Evolutionary conservation across 1,140 invertebrate species (phyloP), one percentile per base, ranked within the genome.

Genomic region (Aplysia californica): DNA sequence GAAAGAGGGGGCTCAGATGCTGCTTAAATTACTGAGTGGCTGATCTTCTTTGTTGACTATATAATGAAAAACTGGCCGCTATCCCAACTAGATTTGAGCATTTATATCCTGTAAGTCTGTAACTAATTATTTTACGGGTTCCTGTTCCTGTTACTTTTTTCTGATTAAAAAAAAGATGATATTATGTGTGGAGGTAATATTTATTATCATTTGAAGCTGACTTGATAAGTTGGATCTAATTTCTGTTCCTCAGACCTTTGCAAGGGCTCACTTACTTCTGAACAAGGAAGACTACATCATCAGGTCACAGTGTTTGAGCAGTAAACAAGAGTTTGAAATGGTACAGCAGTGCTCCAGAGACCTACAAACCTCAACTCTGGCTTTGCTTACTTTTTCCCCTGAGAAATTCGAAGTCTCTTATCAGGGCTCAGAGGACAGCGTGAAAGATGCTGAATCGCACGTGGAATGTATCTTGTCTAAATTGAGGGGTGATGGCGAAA

Each of bases 271-370:
- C n/a, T n/a, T n/a, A n/a, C 44, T 50, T 10, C n/a, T n/a, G n/a
- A 15, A 10, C 44, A n/a, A 10, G 10, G 10, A 10, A 15, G 44
- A 10, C n/a, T 50, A 50, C 44, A 50, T 50, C 10, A n/a, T 50
- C 44, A 50, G n/a, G 10, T n/a, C 10, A 10, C n/a, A n/a, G 10
- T 50, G 44, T n/a, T n/a, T 50, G 44, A n/a, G 10, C 10, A 35
- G 56, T n/a, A 10, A 61, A 18, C 29, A 70, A 65, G 56, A 79
- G 20, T 75, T 82, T 29, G 69, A 61, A 20, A 82, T 82, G 81
- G 75, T 82, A 35, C 44, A 73, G n/a, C 69, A 77, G 72, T 67
- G 76, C 38, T 50, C 71, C 33, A 39, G 73, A 1, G 35, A 41
- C n/a, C 75, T 82, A 33, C 76, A 82, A 55, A 66, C 64, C 26